Conservation (phyloP, 2,888 invertebrate genomes). For the Physocephala rufipes region DNA sequence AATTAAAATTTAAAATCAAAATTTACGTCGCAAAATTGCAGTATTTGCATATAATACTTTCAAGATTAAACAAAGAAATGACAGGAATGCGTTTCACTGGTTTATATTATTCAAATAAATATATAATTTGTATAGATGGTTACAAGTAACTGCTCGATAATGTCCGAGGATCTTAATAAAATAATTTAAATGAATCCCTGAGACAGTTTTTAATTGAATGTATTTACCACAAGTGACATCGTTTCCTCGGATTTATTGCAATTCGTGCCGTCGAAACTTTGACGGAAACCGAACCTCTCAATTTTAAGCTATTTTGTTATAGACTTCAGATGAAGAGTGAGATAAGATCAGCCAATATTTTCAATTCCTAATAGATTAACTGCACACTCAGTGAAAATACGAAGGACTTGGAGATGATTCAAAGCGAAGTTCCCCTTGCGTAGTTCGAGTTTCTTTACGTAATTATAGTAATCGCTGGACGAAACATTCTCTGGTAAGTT, state of each 20-base stretch:
- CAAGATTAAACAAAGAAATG: too few relatives aligned
- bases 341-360: background rate
- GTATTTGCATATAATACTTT: too few relatives aligned
- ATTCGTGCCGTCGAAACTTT: constrained; percentile 51
- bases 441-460: constrained; percentile 45
- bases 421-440: constrained; percentile 49
- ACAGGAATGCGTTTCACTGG: too few relatives aligned
- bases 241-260: constrained; percentile 51
- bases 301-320: constrained; percentile 53
- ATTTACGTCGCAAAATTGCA: too few relatives aligned
- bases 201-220: too few relatives aligned
- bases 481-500: constrained; percentile 53
- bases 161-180: too few relatives aligned
- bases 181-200: too few relatives aligned
- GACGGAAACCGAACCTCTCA: constrained; percentile 55
- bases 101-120: too few relatives aligned
- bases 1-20: too few relatives aligned
- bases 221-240: constrained; percentile 55
- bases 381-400: constrained; percentile 43
- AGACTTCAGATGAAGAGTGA: constrained; percentile 50
- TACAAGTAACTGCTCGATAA: too few relatives aligned
- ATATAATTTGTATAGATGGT: too few relatives aligned
- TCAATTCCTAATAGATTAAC: constrained; percentile 32
- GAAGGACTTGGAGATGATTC: constrained; percentile 54
- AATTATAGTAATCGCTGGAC: constrained; percentile 47